phyloP scores from a whole-genome alignment of 1,140 invertebrate species.

The Rhyacophila brunnea region DNA sequence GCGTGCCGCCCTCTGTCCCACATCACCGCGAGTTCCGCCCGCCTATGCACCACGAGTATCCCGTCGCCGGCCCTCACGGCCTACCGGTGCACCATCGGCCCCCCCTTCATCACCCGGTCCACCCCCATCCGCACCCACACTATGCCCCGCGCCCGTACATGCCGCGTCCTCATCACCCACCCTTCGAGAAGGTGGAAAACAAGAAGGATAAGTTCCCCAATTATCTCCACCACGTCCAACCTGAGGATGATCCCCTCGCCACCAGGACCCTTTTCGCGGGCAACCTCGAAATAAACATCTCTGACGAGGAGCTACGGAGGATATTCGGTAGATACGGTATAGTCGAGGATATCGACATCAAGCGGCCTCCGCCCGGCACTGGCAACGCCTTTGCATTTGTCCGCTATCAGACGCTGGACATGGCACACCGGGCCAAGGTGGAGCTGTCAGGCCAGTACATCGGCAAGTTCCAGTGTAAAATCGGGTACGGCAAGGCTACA shows the following conservation, averaged over 20 bases:
- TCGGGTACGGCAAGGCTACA: constrained; percentile 97
- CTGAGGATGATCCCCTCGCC: constrained; percentile 94
- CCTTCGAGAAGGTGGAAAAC: constrained; percentile 78
- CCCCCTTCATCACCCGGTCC: constrained; percentile 66
- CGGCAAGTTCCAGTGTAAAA: constrained; percentile 98
- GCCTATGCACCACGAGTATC: constrained; percentile 65
- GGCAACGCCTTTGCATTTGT: constrained; percentile 98
- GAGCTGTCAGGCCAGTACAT: constrained; percentile 96
- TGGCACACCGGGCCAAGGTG: constrained; percentile 94
- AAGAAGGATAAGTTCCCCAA: constrained; percentile 98
- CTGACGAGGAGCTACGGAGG: constrained; percentile 87
- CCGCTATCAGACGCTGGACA: constrained; percentile 92
- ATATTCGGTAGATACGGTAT: constrained; percentile 95
- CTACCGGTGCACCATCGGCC: constrained; percentile 70
- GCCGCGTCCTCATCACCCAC: constrained; percentile 65
- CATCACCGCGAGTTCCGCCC: constrained; percentile 74
- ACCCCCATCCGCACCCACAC: constrained; percentile 70
- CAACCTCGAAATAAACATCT: constrained; percentile 96
- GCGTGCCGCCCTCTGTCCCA: constrained; percentile 70
- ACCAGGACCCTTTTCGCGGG: constrained; percentile 97
- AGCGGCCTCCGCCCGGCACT: constrained; percentile 89
- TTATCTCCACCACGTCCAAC: constrained; percentile 92
- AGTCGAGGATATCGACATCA: constrained; percentile 98
- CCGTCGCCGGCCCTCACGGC: constrained; percentile 66
- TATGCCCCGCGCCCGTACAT: constrained; percentile 68